These are phyloP conservation scores for Forbesichthys papilliferus DNA, from an alignment of 2,113 vertebrate genomes.

Conservation along the genomic window DNA sequence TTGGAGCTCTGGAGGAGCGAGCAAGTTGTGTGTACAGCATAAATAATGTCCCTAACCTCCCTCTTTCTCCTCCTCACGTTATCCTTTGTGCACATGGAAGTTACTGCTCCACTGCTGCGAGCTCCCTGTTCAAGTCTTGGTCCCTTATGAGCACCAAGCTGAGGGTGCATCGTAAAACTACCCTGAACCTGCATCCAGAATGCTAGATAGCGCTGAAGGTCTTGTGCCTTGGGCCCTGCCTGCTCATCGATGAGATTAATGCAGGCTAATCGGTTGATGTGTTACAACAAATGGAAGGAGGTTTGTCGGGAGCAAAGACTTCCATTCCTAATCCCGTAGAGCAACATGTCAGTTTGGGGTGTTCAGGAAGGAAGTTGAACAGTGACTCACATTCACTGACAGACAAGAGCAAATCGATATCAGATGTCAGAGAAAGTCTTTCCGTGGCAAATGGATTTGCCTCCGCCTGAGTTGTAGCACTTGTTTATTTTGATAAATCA, in stretches of 20 bases:
- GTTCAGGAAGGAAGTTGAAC: constrained; percentile 68
- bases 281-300: constrained; percentile 53
- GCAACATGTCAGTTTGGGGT: constrained; percentile 54
- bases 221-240: constrained; percentile 2
- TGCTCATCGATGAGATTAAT: constrained; percentile 38
- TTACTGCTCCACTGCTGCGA: neutral
- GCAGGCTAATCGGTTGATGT: constrained; percentile 37
- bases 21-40: constrained; percentile 52
- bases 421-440: constrained; percentile 67
- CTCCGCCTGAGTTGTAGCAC: constrained; percentile 42
- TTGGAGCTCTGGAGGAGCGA: constrained; percentile 38
- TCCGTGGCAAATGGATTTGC: constrained; percentile 50
- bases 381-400: constrained; percentile 69
- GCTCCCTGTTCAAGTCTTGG: neutral
- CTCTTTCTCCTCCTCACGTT: neutral
- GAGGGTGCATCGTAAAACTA: no score
- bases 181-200: no score
- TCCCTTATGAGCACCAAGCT: neutral
- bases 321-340: constrained; percentile 52
- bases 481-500: constrained; percentile 49
- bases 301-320: constrained; percentile 61
- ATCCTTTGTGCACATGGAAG: neutral
- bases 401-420: constrained; percentile 76
- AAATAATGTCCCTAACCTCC: constrained; percentile 47
- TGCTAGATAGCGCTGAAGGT: no score